Evolutionary conservation across 2,113 vertebrate genomes (phyloP).

Genomic region (Cygnus buccinator): DNA sequence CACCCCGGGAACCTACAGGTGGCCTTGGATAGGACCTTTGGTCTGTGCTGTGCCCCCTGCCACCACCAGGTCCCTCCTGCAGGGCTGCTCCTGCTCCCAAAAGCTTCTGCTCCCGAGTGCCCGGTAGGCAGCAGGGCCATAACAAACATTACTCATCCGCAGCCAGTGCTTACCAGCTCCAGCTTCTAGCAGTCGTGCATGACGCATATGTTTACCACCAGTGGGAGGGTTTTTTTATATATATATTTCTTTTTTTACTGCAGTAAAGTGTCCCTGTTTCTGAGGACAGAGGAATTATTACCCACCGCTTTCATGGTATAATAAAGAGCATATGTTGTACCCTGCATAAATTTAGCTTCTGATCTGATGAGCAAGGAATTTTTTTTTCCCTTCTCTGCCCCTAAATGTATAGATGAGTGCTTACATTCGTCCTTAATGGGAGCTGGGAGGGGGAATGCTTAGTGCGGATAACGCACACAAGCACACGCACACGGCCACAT

Average conservation of each 20-base stretch:
- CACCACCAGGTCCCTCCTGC: not conserved
- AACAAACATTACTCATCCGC: conserved; percentile 46
- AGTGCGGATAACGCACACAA: not conserved
- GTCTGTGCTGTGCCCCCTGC: not conserved
- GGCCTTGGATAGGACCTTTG: not conserved
- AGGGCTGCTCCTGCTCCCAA: not conserved
- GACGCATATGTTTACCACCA: conserved; percentile 44
- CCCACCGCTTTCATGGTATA: not conserved
- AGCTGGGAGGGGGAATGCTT: not conserved
- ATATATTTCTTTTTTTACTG: not conserved
- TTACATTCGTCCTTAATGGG: not conserved
- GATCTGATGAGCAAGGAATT: not conserved
- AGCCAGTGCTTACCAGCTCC: conserved; percentile 32
- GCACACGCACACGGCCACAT: not conserved
- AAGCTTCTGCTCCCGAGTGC: not conserved
- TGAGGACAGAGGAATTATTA: conserved; percentile 25
- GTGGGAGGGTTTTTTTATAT: conserved; percentile 15
- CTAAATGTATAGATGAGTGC: not conserved
- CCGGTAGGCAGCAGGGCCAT: not conserved
- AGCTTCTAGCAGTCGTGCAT: conserved; percentile 21
- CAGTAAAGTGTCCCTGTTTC: conserved; percentile 10
- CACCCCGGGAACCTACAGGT: not conserved
- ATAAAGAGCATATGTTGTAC: conserved; percentile 22
- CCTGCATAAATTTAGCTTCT: conserved; percentile 24
- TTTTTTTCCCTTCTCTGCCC: not conserved